phyloP scores from a whole-genome alignment of 2,113 vertebrate genomes.

The Chaetops frenatus region DNA sequence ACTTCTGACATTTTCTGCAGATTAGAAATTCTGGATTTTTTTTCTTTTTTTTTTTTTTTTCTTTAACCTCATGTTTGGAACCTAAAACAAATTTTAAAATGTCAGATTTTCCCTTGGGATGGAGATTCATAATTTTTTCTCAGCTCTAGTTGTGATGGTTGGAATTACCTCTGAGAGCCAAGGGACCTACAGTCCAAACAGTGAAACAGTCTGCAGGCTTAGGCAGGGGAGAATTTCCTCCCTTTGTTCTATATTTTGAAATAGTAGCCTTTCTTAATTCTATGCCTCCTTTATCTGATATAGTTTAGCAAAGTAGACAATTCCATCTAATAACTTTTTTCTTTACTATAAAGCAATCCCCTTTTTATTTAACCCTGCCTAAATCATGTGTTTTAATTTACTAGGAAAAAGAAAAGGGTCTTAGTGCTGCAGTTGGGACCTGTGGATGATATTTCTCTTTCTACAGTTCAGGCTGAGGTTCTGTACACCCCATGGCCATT shows the following conservation, averaged over 20 bases:
- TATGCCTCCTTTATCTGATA: background rate
- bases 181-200: background rate
- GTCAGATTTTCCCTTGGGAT: constrained; percentile 24
- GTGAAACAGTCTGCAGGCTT: background rate
- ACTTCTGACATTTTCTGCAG: constrained; percentile 27
- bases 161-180: constrained; percentile 5
- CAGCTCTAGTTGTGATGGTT: constrained; percentile 1
- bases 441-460: background rate
- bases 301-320: background rate
- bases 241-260: background rate
- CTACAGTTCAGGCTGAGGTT: background rate
- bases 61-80: constrained; percentile 33
- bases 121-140: constrained; percentile 10
- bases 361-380: background rate
- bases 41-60: background rate
- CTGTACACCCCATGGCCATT: background rate
- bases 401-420: background rate
- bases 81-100: constrained; percentile 36
- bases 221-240: background rate
- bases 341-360: background rate
- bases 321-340: background rate
- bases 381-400: background rate
- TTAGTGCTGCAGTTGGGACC: background rate
- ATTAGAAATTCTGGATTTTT: background rate
- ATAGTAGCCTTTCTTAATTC: background rate